Evolutionary conservation across 2,797 vertebrate species (phyloP).

Genomic region (Brotula barbata): DNA sequence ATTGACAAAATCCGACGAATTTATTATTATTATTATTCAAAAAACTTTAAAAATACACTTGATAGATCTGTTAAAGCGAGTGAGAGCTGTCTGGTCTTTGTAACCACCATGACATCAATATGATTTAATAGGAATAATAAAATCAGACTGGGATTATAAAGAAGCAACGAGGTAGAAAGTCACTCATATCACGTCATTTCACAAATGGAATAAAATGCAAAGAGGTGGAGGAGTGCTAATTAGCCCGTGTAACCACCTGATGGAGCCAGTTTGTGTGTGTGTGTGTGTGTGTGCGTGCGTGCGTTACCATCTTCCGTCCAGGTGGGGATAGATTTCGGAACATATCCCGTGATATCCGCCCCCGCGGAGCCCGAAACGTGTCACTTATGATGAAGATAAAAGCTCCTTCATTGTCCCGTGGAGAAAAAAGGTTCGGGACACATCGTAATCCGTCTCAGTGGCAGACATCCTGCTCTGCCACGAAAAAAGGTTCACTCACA

Average conservation of each 20-base stretch:
- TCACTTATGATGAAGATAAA: constrained; percentile 50
- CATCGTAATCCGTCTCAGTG: constrained; percentile 76
- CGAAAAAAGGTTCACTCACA: constrained; percentile 78
- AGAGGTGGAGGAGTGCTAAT: neutral
- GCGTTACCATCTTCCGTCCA: constrained; percentile 61
- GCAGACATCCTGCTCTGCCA: constrained; percentile 80
- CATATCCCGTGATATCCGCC: constrained; percentile 47
- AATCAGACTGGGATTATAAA: too few relatives aligned
- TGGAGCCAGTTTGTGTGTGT: constrained; percentile 22
- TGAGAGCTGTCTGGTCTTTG: too few relatives aligned
- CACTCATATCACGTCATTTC: too few relatives aligned
- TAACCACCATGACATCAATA: too few relatives aligned
- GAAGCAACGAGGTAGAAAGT: too few relatives aligned
- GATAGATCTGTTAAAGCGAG: neutral
- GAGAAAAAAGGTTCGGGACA: constrained; percentile 69
- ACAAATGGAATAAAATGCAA: neutral
- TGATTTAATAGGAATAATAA: too few relatives aligned
- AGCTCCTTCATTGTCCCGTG: constrained; percentile 38
- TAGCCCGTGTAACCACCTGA: constrained; percentile 26
- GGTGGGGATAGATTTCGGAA: constrained; percentile 43
- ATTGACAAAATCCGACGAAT: too few relatives aligned
- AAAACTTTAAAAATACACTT: too few relatives aligned
- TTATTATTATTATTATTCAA: too few relatives aligned
- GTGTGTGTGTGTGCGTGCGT: constrained; percentile 17
- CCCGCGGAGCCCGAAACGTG: constrained; percentile 25